Evolutionary conservation across 2,888 invertebrate species (phyloP).

Genomic region (Pinctada fucata): DNA sequence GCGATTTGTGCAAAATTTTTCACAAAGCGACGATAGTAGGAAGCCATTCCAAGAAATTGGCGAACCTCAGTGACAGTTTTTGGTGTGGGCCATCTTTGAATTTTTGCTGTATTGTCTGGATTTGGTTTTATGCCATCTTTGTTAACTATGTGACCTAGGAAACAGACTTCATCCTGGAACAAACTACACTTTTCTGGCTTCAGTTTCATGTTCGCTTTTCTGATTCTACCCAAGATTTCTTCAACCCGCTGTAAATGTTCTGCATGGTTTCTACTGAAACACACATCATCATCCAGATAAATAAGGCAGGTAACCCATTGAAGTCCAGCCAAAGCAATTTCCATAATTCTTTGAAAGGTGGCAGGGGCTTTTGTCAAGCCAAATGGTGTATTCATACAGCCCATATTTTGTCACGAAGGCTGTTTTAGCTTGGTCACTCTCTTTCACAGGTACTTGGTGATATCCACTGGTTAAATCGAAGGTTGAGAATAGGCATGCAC

Average conservation of each 20-base stretch:
- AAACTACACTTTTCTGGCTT: slow-evolving; percentile 41
- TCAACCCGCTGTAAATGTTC: slow-evolving; percentile 32
- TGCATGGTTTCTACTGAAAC: slow-evolving; percentile 28
- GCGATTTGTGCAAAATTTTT: slow-evolving; percentile 40
- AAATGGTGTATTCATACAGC: slow-evolving; percentile 43
- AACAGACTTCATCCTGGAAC: slow-evolving; percentile 38
- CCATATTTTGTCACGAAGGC: slow-evolving; percentile 47
- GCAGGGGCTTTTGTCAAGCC: slow-evolving; percentile 28
- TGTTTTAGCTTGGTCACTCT: slow-evolving; percentile 41
- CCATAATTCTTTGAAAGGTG: slow-evolving; percentile 40
- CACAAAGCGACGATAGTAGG: slow-evolving; percentile 39
- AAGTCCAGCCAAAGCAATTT: slow-evolving; percentile 33
- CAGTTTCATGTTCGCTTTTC: slow-evolving; percentile 29
- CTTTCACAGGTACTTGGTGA: slow-evolving; percentile 44
- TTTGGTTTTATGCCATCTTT: slow-evolving; percentile 38
- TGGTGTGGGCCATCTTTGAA: slow-evolving; percentile 38
- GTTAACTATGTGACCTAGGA: slow-evolving; percentile 34
- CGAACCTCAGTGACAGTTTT: slow-evolving; percentile 35
- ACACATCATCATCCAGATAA: slow-evolving; percentile 40
- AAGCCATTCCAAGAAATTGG: slow-evolving; percentile 38
- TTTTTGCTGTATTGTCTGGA: slow-evolving; percentile 39
- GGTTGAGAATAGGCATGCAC: slow-evolving; percentile 37
- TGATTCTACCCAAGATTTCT: slow-evolving; percentile 31
- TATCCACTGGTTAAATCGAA: slow-evolving; percentile 41
- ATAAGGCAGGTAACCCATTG: slow-evolving; percentile 42